A percentile compares a stretch with the other conserved stretches of the same genome.
phyloP scores from a whole-genome alignment of 2,888 invertebrate genomes.

The Apamea epomidion region DNA sequence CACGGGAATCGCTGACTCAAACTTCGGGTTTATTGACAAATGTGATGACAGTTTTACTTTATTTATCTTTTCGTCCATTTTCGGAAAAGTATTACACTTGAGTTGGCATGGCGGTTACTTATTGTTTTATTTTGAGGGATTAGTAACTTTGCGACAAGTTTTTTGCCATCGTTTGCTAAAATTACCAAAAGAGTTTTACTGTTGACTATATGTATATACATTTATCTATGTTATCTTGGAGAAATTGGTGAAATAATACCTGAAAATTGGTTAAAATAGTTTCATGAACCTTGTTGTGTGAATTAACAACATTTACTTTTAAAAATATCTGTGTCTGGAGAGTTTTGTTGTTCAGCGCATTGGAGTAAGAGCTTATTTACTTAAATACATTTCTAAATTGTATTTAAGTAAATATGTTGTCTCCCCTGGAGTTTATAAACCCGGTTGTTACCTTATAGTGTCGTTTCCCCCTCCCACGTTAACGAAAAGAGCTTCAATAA shows the following conservation, averaged over 20 bases:
- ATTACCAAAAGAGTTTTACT: too few species aligned
- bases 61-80: neutral
- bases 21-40: neutral
- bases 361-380: conserved; percentile 2
- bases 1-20: neutral
- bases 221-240: too few species aligned
- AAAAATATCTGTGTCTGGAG: conserved; percentile 6
- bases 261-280: too few species aligned
- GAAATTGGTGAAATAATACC: too few species aligned
- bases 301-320: conserved; percentile 18
- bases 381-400: neutral
- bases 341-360: neutral
- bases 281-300: neutral
- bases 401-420: neutral
- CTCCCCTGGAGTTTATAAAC: neutral
- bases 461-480: neutral
- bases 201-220: too few species aligned
- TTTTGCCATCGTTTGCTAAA: too few species aligned
- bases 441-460: neutral
- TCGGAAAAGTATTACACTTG: too few species aligned
- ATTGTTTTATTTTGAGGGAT: too few species aligned
- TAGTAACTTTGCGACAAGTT: too few species aligned
- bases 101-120: too few species aligned
- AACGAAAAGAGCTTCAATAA: conserved; percentile 4
- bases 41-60: neutral